Evolutionary conservation across 2,888 invertebrate genomes (phyloP).

Genomic region (Heteropelma amictum): DNA sequence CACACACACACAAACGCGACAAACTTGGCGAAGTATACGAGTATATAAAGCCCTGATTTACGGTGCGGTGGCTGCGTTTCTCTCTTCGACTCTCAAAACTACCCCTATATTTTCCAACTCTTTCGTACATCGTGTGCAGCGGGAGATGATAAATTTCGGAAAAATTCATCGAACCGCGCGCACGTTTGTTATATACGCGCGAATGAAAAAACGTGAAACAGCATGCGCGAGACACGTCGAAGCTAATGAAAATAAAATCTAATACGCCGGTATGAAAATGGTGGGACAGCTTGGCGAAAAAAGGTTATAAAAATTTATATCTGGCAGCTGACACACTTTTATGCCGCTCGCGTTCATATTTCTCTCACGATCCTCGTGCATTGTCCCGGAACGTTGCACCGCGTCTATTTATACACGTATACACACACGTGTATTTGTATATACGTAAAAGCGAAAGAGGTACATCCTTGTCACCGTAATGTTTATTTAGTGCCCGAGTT

Average conservation of each 20-base stretch:
- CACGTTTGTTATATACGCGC: not conserved
- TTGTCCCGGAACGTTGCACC: constrained; percentile 37
- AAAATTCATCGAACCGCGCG: constrained; percentile 18
- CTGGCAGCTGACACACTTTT: constrained; percentile 39
- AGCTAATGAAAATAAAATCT: not conserved
- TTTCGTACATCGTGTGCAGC: no score
- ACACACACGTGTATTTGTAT: not conserved
- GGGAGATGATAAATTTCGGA: no score
- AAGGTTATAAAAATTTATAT: not conserved
- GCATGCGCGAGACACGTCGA: no score
- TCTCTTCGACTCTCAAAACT: constrained; percentile 2
- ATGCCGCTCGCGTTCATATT: constrained; percentile 38
- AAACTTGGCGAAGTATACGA: constrained; percentile 52
- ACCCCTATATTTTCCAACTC: not conserved
- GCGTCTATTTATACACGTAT: not conserved
- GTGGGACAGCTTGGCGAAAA: no score
- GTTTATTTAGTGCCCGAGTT: constrained; percentile 54
- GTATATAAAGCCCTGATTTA: constrained; percentile 63
- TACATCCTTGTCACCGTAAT: constrained; percentile 42
- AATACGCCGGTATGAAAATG: constrained; percentile 16
- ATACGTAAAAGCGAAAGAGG: constrained; percentile 10
- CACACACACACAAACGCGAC: constrained; percentile 55
- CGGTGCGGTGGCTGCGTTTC: constrained; percentile 47
- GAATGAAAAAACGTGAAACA: constrained; percentile 9
- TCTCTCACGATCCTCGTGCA: constrained; percentile 29